Base-by-base conservation (phyloP, 1,140 invertebrate species). In the Centruroides vittatus region DNA sequence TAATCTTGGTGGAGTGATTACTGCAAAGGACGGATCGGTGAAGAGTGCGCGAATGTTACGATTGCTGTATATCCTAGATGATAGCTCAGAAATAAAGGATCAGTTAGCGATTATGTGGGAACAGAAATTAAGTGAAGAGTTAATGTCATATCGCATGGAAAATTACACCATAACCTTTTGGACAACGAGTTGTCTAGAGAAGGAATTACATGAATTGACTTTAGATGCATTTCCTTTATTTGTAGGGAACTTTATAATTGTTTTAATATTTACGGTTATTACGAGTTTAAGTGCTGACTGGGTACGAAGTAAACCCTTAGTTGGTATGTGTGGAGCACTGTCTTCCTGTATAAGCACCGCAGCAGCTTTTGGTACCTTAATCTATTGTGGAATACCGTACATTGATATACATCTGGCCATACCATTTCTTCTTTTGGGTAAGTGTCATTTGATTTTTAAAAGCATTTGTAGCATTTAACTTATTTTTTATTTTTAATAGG, bases 391-490 rank as follows among this genome's bases (percentile, higher is more conserved):
- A 7, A 82, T 93, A 47, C 85, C 89, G 61, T 96, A 95, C 73
- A 95, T 95, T 67, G 90, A 89, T n/a, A 89, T 96, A 61, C 93
- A 94, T 74, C 79, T 94, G 57, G 89, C 91, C 0, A 90, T 91
- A 3, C 92, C 92, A 5, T 94, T 95, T 70, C 80, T 96, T 51
- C 91, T 94, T 83, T 85, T 95, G 63, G 91, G 92, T 95, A 79
- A 85, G 82, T 78, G 35, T 41, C 41, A 41, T 41, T 41, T 41
- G 23, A 23, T 23, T 23, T 23, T 23, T 23, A 23, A 23, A 23
- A 23, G 23, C 23, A 23, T 23, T 23, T 2, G 23, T 23, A 23
- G 23, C 23, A 23, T 23, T 23, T 23, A 23, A 23, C 23, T 23
- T 23, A 23, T 6, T 41, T 41, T 41, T 41, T 1, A 41, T 41